Evolutionary conservation across 2,797 vertebrate species (phyloP).

Genomic region (Cynodonichthys magdalenae): DNA sequence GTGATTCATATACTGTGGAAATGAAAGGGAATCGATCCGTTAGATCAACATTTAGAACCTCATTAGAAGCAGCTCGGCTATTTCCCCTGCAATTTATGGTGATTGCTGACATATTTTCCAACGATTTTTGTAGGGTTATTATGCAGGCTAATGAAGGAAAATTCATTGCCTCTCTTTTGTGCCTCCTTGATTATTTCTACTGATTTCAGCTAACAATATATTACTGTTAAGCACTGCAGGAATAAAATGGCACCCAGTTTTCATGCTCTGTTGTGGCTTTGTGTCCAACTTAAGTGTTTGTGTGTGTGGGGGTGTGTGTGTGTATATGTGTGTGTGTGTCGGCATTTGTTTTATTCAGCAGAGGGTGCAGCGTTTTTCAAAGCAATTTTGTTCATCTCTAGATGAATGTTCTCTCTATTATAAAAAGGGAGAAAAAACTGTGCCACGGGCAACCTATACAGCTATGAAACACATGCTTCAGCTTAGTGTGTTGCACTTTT

Average conservation of each 20-base stretch:
- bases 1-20: not conserved
- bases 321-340: not conserved
- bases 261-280: constrained; percentile 40
- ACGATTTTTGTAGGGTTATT: constrained; percentile 7
- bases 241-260: constrained; percentile 29
- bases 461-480: constrained; percentile 46
- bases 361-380: constrained; percentile 25
- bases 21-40: not conserved
- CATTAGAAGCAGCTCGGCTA: constrained; percentile 6
- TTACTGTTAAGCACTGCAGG: not conserved
- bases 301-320: not conserved
- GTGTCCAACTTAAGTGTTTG: constrained; percentile 10
- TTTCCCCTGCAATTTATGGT: constrained; percentile 28
- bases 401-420: constrained; percentile 23
- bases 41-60: constrained; percentile 13
- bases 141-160: constrained; percentile 23
- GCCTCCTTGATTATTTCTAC: constrained; percentile 6
- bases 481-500: constrained; percentile 32
- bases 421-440: not conserved
- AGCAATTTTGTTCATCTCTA: constrained; percentile 40
- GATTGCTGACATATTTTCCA: constrained; percentile 21
- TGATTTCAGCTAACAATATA: constrained; percentile 4
- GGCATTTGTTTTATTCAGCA: constrained; percentile 30
- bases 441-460: constrained; percentile 28
- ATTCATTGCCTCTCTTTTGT: constrained; percentile 1